A percentile compares a stretch with the other conserved stretches of the same genome.
phyloP scores from a whole-genome alignment of 2,797 vertebrate genomes.

The Peromyscus aztecus region DNA sequence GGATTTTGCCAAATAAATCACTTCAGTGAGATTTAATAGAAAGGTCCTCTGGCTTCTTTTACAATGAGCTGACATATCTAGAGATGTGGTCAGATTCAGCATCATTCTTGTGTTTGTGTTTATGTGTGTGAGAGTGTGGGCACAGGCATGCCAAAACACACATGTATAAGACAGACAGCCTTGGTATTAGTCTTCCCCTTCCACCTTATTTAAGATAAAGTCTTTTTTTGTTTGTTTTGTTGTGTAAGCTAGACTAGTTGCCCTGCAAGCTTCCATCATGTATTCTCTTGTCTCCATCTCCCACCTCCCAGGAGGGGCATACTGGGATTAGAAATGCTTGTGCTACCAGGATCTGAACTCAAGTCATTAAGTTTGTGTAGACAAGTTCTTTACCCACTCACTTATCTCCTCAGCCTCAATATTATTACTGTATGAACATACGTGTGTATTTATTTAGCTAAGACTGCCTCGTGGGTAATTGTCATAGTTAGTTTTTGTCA shows the following conservation, averaged over 20 bases:
- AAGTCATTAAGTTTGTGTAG: background rate
- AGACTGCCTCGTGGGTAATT: background rate
- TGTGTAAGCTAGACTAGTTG: background rate
- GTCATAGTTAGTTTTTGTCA: background rate
- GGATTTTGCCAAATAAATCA: conserved; percentile 16
- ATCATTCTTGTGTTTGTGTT: background rate
- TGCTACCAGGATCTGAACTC: background rate
- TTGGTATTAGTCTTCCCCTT: background rate
- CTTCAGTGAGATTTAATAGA: background rate
- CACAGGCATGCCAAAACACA: background rate
- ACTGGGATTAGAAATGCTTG: background rate
- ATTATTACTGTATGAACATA: background rate
- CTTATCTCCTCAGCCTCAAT: background rate
- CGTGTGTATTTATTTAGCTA: background rate
- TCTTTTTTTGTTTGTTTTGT: background rate
- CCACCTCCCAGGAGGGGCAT: background rate
- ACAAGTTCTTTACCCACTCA: background rate
- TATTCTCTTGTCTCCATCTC: background rate
- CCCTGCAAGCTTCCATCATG: background rate
- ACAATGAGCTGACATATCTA: background rate
- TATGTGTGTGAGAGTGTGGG: background rate
- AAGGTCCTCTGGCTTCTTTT: background rate
- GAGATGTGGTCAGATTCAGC: conserved; percentile 24
- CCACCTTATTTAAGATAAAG: background rate
- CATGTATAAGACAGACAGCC: background rate